phyloP scores from a whole-genome alignment of 2,113 vertebrate genomes.

The Regulus satrapa region DNA sequence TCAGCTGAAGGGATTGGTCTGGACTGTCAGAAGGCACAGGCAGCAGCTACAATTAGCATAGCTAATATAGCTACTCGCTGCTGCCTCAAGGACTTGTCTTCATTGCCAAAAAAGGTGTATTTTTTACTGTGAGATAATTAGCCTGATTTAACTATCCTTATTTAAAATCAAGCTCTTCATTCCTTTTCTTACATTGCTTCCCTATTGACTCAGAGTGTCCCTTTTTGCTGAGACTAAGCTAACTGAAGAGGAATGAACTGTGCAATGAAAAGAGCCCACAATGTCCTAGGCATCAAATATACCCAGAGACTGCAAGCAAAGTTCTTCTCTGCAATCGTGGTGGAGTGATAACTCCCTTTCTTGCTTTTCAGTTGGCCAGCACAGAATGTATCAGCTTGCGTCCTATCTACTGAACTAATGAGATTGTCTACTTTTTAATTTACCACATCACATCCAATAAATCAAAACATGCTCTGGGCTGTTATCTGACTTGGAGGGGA shows the following conservation, averaged over 20 bases:
- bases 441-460: background rate
- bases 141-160: background rate
- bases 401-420: background rate
- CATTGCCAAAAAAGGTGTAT: slow-evolving; percentile 58
- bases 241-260: background rate
- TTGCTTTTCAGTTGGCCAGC: background rate
- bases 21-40: background rate
- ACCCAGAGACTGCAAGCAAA: background rate
- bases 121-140: slow-evolving; percentile 29
- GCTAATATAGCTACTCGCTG: background rate
- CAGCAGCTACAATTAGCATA: background rate
- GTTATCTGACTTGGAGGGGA: background rate
- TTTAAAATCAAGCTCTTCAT: background rate
- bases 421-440: slow-evolving; percentile 1
- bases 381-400: background rate
- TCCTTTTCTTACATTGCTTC: background rate
- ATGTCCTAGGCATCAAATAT: background rate
- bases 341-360: background rate
- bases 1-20: background rate
- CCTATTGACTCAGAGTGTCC: background rate
- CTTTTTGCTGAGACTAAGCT: background rate
- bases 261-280: background rate
- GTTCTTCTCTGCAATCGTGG: background rate
- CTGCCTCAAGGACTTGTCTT: background rate
- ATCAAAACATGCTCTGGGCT: background rate